Evolutionary conservation across 2,797 vertebrate species (phyloP).

Genomic region (Carapus acus): DNA sequence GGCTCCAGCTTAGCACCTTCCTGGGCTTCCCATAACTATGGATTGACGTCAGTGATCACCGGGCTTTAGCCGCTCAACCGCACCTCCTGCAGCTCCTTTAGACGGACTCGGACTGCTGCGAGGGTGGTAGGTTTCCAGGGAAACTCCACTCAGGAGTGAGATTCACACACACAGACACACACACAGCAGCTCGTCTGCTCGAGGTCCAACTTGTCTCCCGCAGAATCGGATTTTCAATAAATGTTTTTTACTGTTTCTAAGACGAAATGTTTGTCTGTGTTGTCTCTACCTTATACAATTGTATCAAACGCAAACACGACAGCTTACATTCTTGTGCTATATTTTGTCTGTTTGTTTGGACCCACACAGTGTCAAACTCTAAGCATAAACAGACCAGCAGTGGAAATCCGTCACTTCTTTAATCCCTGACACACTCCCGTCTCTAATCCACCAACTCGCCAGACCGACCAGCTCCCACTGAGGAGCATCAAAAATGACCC

Average conservation of each 20-base stretch:
- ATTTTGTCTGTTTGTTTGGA: too few relatives aligned
- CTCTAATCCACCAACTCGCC: slow-evolving; percentile 51
- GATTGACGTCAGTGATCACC: slow-evolving; percentile 53
- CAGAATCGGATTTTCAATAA: slow-evolving; percentile 33
- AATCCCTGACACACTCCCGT: slow-evolving; percentile 49
- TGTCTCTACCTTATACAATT: neutral
- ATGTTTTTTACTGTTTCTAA: slow-evolving; percentile 50
- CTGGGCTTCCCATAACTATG: slow-evolving; percentile 29
- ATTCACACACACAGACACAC: slow-evolving; percentile 18
- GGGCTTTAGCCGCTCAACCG: slow-evolving; percentile 50
- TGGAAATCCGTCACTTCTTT: slow-evolving; percentile 16
- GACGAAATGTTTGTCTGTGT: slow-evolving; percentile 12
- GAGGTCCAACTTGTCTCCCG: slow-evolving; percentile 14
- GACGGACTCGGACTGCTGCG: slow-evolving; percentile 52
- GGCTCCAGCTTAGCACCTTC: slow-evolving; percentile 42
- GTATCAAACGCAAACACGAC: too few relatives aligned
- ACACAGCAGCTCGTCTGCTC: neutral
- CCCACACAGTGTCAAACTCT: too few relatives aligned
- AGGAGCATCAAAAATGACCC: slow-evolving; percentile 44
- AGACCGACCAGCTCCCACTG: slow-evolving; percentile 30
- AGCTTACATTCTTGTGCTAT: neutral
- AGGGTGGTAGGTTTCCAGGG: slow-evolving; percentile 43
- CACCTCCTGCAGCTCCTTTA: slow-evolving; percentile 48
- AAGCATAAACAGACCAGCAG: neutral
- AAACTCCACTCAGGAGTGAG: slow-evolving; percentile 26